Base-by-base conservation (phyloP, 1,140 invertebrate species). In the Wasmannia auropunctata region DNA sequence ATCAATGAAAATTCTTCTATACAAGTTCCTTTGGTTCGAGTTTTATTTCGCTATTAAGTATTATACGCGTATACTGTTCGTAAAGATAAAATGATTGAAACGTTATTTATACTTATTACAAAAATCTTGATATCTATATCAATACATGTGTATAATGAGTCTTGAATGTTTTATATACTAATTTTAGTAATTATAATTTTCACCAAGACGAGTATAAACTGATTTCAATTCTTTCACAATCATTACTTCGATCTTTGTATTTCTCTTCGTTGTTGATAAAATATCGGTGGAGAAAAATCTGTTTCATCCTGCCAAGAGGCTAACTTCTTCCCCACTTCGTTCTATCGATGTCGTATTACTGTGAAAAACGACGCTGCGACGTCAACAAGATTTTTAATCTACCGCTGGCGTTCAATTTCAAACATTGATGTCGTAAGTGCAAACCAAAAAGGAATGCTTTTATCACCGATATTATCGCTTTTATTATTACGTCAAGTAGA, bases 331-430 rank as follows among this genome's bases (percentile, higher is more conserved):
- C 6, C 40, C 25, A n/a, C 40, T 74, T 60, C 16, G 37, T 86
- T 80, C 31, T 37, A 80, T 67, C 51, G 63, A 86, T 22, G 62
- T 69, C 62, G 28, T 56, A 37, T 63, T 5, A n/a, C 51, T 43
- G 76, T 86, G 76, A 86, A 86, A 86, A 69, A 63, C 62, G 62
- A 70, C 22, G 51, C 60, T 40, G 19, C 76, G 54, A 81, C 22
- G 63, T 46, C 84, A 86, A 81, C 76, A 60, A 46, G 63, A 86
- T 86, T 86, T 86, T 86, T 86, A 86, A 86, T 86, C 77, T 86
- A 86, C 49, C 63, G 19, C 10, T 22, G n/a, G 51, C 40, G 40
- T 86, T 80, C 62, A 81, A 86, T 79, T 86, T 69, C 60, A 65
- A 58, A 79, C 40, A 70, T 69, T 6, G 63, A 80, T 69, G 40